Percentiles rank a stretch among this genome's conserved stretches.
phyloP scores from a whole-genome alignment of 1,140 invertebrate genomes.

The Musca domestica region DNA sequence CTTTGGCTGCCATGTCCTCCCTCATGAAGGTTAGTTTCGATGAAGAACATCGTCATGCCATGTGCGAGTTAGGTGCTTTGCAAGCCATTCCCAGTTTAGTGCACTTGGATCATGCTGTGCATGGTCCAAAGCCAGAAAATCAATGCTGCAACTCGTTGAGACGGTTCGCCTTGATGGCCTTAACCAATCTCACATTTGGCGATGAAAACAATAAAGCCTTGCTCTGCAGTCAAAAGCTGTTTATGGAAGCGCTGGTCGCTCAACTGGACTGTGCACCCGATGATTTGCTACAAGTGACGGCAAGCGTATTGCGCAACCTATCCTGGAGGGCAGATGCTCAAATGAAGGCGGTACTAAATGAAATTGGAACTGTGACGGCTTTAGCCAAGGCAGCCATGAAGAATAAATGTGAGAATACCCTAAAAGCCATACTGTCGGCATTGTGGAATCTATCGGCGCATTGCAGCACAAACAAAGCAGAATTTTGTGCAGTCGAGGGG shows the following conservation, averaged over 20 bases:
- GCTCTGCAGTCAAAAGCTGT: slow-evolving; percentile 85
- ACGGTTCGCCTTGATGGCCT: slow-evolving; percentile 90
- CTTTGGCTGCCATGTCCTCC: slow-evolving; percentile 79
- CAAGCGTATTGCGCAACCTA: slow-evolving; percentile 91
- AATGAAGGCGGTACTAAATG: slow-evolving; percentile 85
- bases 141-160: slow-evolving; percentile 84
- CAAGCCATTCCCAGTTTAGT: slow-evolving; percentile 87
- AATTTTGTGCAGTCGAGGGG: slow-evolving; percentile 86
- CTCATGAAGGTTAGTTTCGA: slow-evolving; percentile 98
- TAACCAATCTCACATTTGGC: slow-evolving; percentile 96
- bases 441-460: slow-evolving; percentile 96
- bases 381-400: slow-evolving; percentile 85
- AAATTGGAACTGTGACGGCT: slow-evolving; percentile 85
- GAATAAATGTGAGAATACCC: slow-evolving; percentile 86
- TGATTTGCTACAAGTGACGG: slow-evolving; percentile 84
- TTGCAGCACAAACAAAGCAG: slow-evolving; percentile 90
- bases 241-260: slow-evolving; percentile 85
- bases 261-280: slow-evolving; percentile 86
- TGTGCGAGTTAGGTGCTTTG: slow-evolving; percentile 89
- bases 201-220: slow-evolving; percentile 94
- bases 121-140: slow-evolving; percentile 75
- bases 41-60: slow-evolving; percentile 90
- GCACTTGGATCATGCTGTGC: slow-evolving; percentile 80
- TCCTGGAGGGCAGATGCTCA: slow-evolving; percentile 92
- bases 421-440: slow-evolving; percentile 93